Evolutionary conservation across 2,888 invertebrate species (phyloP), one percentile per base, ranked within the genome.

Genomic region (Fabriciana adippe): DNA sequence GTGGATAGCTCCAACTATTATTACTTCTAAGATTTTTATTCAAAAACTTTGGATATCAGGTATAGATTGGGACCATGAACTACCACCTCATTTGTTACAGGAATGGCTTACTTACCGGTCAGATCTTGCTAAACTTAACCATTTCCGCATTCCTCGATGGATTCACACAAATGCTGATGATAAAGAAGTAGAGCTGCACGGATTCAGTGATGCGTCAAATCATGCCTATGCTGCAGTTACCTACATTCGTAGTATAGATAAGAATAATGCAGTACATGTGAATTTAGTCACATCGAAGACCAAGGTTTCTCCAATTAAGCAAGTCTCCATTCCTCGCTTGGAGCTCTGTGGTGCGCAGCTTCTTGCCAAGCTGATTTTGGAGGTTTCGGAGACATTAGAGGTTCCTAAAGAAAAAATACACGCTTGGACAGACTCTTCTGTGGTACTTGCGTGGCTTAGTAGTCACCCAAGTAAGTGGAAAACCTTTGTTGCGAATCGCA

Each of bases 171-270:
- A 45, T 51, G 6, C 31, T n/a, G 35, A 54, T 35, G 66, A 66
- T 66, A 21, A 8, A 31, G 31, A 26, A 15, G 55, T 72, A 2
- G 72, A 75, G 56, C 57, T 75, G 6, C 74, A 74, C 55, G 73
- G 64, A 1, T 76, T 74, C 31, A 41, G 65, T 31, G 75, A 75
- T 55, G 72, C 73, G 14, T 75, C 74, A 1, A 67, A 68, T 15
- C 26, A 16, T 1, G 75, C 74, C 3, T 75, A 71, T 63, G 74
- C 72, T n/a, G 73, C 71, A 14, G 72, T 72, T 1, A 66, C 74
- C 1, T 75, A 74, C 16, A 15, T 69, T 6, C 54, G 71, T 6
- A 35, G 69, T 6, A 51, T 70, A 14, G 62, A 74, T 48, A 35
- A 31, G 0, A 2, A n/a, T n/a, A 65, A 60, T 5, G 15, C 60